These are phyloP conservation scores for Hystrix brachyura DNA, from an alignment of 2,113 vertebrate species.

Conservation along the genomic window DNA sequence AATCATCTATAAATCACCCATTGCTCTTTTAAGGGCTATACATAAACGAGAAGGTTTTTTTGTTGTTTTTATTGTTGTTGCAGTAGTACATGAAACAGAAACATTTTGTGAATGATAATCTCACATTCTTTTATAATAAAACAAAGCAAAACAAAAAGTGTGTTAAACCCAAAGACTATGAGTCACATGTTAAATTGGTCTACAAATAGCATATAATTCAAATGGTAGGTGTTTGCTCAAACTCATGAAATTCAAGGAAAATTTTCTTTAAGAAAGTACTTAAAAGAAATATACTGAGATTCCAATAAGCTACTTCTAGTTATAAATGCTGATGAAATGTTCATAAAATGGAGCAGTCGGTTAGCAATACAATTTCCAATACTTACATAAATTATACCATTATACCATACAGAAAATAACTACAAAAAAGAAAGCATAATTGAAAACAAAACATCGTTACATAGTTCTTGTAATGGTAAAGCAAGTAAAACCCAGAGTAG, in stretches of 20 bases:
- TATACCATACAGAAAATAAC: conserved; percentile 35
- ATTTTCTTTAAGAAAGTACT: conserved; percentile 75
- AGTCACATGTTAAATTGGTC: conserved; percentile 76
- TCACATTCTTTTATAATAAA: background rate
- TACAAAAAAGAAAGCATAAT: background rate
- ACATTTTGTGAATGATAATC: conserved; percentile 17
- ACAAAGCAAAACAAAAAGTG: background rate
- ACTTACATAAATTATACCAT: conserved; percentile 68
- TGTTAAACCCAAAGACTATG: conserved; percentile 70
- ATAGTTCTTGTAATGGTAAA: conserved; percentile 68
- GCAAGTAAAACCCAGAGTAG: conserved; percentile 42
- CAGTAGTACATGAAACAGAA: background rate
- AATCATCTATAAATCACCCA: background rate
- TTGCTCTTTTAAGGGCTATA: background rate
- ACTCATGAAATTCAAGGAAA: conserved; percentile 75
- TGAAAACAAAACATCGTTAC: conserved; percentile 42
- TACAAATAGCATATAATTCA: conserved; percentile 67
- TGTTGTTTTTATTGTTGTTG: background rate
- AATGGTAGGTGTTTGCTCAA: conserved; percentile 69
- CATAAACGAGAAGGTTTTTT: background rate
- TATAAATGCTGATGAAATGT: conserved; percentile 80
- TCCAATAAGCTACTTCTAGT: conserved; percentile 72
- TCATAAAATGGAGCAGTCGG: conserved; percentile 67
- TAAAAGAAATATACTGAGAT: conserved; percentile 74
- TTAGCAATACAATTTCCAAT: conserved; percentile 69